Conservation (phyloP, 2,888 invertebrate species). For the Pandemis corylana region DNA sequence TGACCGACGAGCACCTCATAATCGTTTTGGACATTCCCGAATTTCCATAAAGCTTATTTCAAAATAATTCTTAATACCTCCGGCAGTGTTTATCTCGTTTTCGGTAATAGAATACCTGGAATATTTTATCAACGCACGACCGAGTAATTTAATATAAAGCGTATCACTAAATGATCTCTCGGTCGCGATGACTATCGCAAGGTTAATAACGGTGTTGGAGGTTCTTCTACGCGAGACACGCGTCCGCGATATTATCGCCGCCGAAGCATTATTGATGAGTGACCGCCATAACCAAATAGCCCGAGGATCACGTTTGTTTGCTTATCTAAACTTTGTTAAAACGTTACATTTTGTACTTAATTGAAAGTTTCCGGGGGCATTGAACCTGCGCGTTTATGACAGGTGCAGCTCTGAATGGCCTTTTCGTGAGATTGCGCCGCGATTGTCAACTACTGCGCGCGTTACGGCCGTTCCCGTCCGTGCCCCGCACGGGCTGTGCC, state of each 20-base stretch:
- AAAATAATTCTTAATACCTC: slow-evolving; percentile 68
- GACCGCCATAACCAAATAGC: slow-evolving; percentile 80
- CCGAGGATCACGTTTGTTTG: slow-evolving; percentile 80
- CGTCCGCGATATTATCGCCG: slow-evolving; percentile 80
- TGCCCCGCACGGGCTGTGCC: slow-evolving; percentile 61
- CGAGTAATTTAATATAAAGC: slow-evolving; percentile 85
- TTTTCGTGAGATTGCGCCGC: slow-evolving; percentile 81
- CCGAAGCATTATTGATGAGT: slow-evolving; percentile 82
- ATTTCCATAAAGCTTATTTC: slow-evolving; percentile 50
- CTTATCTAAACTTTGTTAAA: slow-evolving; percentile 75
- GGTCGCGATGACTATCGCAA: slow-evolving; percentile 77
- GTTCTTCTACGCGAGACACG: slow-evolving; percentile 79
- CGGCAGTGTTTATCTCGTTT: slow-evolving; percentile 78
- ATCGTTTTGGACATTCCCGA: slow-evolving; percentile 51
- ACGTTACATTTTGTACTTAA: slow-evolving; percentile 71
- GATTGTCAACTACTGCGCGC: slow-evolving; percentile 73
- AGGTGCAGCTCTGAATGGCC: slow-evolving; percentile 79
- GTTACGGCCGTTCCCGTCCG: slow-evolving; percentile 68
- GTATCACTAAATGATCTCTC: slow-evolving; percentile 84
- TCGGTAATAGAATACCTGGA: slow-evolving; percentile 83
- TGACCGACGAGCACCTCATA: slow-evolving; percentile 42
- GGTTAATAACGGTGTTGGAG: slow-evolving; percentile 83
- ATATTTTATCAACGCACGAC: slow-evolving; percentile 84
- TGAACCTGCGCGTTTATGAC: slow-evolving; percentile 74
- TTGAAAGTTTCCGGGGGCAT: slow-evolving; percentile 69